Evolutionary conservation across 2,888 invertebrate genomes (phyloP).

Genomic region (Drosophila fulvimacula): DNA sequence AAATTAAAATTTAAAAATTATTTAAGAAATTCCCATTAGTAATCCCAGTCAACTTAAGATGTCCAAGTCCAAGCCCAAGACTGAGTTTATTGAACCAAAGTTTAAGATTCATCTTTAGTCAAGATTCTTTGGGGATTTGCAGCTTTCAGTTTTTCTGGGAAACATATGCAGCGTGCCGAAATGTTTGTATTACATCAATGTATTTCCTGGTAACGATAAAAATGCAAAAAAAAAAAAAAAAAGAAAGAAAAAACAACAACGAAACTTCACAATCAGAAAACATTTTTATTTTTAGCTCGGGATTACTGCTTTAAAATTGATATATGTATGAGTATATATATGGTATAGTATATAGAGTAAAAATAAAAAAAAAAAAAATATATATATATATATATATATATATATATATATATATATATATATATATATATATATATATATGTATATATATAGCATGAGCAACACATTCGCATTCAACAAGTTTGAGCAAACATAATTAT

Average conservation of each 20-base stretch:
- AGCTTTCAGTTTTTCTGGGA: constrained; percentile 4
- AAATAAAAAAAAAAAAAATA: too few species aligned
- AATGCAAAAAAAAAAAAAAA: background rate
- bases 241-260: background rate
- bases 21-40: background rate
- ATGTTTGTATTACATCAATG: background rate
- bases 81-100: background rate
- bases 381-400: background rate
- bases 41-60: background rate
- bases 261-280: background rate
- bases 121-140: constrained; percentile 1
- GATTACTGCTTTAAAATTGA: background rate
- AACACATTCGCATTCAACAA: background rate
- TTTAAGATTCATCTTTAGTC: background rate
- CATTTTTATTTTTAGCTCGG: background rate
- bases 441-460: background rate
- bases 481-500: background rate
- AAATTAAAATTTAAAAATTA: too few species aligned
- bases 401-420: background rate
- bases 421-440: background rate
- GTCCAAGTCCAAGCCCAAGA: background rate
- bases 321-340: background rate
- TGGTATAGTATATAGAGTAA: background rate
- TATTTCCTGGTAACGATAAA: constrained; percentile 8
- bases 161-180: background rate